Percentiles rank a stretch among this genome's conserved stretches.
phyloP scores from a whole-genome alignment of 2,113 vertebrate species.

The Callopanchax toddi region DNA sequence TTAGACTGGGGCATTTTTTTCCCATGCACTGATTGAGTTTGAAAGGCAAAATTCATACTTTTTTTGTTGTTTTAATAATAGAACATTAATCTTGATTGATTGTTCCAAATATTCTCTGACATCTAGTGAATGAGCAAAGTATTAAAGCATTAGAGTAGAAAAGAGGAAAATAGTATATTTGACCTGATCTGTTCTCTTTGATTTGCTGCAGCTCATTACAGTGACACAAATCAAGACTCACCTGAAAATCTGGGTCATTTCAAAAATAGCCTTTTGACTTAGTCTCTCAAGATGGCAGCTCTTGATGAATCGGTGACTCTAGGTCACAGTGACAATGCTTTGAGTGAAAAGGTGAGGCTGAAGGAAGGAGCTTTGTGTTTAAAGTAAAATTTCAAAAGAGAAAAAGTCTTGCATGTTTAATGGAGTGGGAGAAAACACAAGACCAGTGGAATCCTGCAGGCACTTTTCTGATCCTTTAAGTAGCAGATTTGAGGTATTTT shows the following conservation, averaged over 20 bases:
- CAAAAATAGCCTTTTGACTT: conserved; percentile 72
- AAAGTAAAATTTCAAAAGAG: conserved; percentile 3
- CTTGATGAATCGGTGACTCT: conserved; percentile 74
- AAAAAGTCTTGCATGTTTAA: conserved; percentile 44
- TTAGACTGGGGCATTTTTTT: conserved; percentile 54
- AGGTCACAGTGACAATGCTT: conserved; percentile 73
- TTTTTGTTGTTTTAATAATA: conserved; percentile 5
- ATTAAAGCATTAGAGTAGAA: background rate
- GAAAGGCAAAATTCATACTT: conserved; percentile 16
- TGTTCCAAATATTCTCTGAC: conserved; percentile 12
- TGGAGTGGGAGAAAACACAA: conserved; percentile 51
- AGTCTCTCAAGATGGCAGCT: conserved; percentile 64
- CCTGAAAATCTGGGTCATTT: conserved; percentile 76
- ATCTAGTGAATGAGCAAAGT: background rate
- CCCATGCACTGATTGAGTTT: conserved; percentile 50
- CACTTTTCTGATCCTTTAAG: conserved; percentile 69
- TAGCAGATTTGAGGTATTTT: conserved; percentile 63
- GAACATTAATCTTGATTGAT: conserved; percentile 2
- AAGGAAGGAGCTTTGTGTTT: conserved; percentile 29
- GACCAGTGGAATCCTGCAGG: conserved; percentile 46
- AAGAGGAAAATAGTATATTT: conserved; percentile 21
- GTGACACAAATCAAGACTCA: conserved; percentile 65
- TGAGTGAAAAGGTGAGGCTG: conserved; percentile 34
- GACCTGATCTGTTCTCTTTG: conserved; percentile 42
- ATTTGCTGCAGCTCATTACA: conserved; percentile 54